Evolutionary conservation across 2,797 vertebrate genomes (phyloP).

Genomic region (Ptychobarbus kaznakovi): DNA sequence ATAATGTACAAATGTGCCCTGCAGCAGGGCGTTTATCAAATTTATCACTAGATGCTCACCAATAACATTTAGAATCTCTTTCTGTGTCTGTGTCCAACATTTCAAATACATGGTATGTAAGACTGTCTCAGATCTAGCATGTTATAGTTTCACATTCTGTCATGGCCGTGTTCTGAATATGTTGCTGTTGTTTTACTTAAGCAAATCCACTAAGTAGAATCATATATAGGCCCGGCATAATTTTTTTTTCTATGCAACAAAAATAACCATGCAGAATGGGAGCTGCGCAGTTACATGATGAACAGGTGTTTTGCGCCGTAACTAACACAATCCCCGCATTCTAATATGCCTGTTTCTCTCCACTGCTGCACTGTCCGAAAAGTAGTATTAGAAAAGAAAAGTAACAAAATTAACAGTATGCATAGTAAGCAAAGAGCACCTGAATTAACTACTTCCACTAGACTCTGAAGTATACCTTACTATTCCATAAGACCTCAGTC

Average conservation of each 20-base stretch:
- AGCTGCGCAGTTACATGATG: neutral
- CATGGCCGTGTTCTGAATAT: neutral
- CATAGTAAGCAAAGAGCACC: neutral
- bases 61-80: constrained; percentile 13
- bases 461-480: neutral
- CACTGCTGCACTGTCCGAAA: no score
- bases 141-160: neutral
- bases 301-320: neutral
- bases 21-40: constrained; percentile 22
- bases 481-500: neutral
- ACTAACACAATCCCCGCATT: neutral
- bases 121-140: neutral
- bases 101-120: neutral
- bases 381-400: no score
- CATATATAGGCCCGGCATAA: neutral
- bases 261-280: neutral
- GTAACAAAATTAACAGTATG: no score
- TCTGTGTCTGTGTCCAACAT: neutral
- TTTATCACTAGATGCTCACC: constrained; percentile 33
- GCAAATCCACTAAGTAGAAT: neutral
- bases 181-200: neutral
- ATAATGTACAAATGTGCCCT: constrained; percentile 42
- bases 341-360: no score
- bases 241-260: neutral
- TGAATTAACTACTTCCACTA: neutral